Evolutionary conservation across 23 tunicate species (phyloP).

Genomic region (Trididemnum miniatum): DNA sequence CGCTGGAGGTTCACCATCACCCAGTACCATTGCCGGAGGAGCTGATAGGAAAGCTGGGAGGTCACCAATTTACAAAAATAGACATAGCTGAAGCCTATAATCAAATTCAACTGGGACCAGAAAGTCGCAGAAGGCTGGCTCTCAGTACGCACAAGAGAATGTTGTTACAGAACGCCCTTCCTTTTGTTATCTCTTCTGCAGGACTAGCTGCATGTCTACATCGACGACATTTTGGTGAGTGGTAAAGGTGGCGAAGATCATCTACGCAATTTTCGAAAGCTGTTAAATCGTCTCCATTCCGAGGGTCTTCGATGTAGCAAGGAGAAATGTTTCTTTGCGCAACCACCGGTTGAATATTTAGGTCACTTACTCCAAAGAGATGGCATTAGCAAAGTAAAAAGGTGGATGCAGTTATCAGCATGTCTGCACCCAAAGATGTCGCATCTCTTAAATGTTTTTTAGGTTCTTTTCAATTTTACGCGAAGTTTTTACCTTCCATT

Average conservation of each 20-base stretch:
- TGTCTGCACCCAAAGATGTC: neutral
- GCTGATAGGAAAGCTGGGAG: slow-evolving; percentile 21
- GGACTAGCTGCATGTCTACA: neutral
- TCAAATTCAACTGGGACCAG: neutral
- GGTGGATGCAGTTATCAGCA: slow-evolving; percentile 15
- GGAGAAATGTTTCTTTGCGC: neutral
- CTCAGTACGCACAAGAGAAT: slow-evolving; percentile 28
- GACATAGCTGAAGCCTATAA: slow-evolving; percentile 11
- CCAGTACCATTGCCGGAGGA: slow-evolving; percentile 32
- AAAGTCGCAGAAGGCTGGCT: neutral
- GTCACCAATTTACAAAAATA: slow-evolving; percentile 16
- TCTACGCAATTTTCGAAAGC: neutral
- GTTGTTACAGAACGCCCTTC: slow-evolving; percentile 1
- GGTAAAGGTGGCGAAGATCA: neutral
- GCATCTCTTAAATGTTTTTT: neutral
- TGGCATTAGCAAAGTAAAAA: neutral
- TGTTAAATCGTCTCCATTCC: neutral
- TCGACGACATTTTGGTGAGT: slow-evolving; percentile 25
- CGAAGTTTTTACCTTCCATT: neutral
- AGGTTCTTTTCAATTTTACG: slow-evolving; percentile 22
- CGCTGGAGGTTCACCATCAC: neutral
- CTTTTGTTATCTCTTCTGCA: slow-evolving; percentile 17
- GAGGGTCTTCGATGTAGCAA: neutral
- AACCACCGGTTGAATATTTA: neutral
- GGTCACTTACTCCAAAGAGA: neutral